phyloP scores from a whole-genome alignment of 1,140 invertebrate genomes.

The Cataglyphis hispanica region DNA sequence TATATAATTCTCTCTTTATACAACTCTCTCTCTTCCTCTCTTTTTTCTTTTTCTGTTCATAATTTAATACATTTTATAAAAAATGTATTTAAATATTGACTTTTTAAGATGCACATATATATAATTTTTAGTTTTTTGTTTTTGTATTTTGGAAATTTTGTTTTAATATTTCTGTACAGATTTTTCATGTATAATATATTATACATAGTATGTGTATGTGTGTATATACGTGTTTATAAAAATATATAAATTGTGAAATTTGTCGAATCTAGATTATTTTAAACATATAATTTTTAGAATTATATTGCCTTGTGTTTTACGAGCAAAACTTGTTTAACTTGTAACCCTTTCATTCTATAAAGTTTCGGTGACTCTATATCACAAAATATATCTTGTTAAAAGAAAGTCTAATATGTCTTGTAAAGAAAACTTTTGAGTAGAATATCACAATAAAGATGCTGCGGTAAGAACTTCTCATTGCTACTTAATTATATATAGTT shows the following conservation, averaged over 20 bases:
- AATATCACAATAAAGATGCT: slow-evolving; percentile 34
- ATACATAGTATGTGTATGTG: neutral
- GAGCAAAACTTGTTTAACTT: slow-evolving; percentile 52
- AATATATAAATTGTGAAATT: slow-evolving; percentile 15
- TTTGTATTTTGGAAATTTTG: neutral
- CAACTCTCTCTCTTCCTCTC: no score
- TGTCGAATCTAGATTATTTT: slow-evolving; percentile 6
- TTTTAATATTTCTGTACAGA: neutral
- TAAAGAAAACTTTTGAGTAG: slow-evolving; percentile 55
- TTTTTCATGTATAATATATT: neutral
- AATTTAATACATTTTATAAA: slow-evolving; percentile 14
- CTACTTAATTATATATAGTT: slow-evolving; percentile 18
- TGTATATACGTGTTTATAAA: neutral
- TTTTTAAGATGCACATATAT: neutral
- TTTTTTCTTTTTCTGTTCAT: neutral
- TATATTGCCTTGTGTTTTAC: slow-evolving; percentile 30
- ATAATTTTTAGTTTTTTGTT: neutral
- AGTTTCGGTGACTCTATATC: slow-evolving; percentile 25
- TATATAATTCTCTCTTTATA: no score
- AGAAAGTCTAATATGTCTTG: slow-evolving; percentile 35
- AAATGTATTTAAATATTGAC: neutral
- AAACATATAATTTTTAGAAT: slow-evolving; percentile 12
- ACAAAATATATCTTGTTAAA: slow-evolving; percentile 50
- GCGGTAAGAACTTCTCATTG: slow-evolving; percentile 11
- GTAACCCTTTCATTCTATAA: slow-evolving; percentile 35